Conservation (phyloP, 2,113 vertebrate species). For the Lophotis ruficrista region DNA sequence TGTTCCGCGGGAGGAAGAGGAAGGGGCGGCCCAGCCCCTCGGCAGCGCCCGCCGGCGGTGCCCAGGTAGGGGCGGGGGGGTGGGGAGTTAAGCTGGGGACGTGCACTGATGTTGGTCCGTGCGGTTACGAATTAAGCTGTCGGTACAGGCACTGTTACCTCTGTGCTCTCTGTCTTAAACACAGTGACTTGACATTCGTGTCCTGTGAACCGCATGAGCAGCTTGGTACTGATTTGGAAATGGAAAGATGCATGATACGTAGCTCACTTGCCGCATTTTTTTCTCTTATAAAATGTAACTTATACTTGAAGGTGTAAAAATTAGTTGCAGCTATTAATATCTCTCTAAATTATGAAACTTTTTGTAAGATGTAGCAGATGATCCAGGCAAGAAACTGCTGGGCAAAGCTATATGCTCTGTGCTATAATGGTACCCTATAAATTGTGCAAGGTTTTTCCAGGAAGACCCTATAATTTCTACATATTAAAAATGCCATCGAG, state of each 20-base stretch:
- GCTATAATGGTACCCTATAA: neutral
- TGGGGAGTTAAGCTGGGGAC: too few species aligned
- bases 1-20: constrained; percentile 27
- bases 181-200: neutral
- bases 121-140: too few species aligned
- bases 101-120: too few species aligned
- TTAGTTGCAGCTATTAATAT: neutral
- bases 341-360: neutral
- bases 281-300: neutral
- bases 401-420: neutral
- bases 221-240: neutral
- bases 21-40: neutral
- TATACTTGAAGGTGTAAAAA: neutral
- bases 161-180: neutral
- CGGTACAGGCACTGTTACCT: fast-evolving
- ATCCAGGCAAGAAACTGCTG: neutral
- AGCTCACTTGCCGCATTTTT: neutral
- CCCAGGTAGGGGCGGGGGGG: neutral
- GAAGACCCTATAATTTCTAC: neutral
- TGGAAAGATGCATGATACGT: fast-evolving
- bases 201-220: neutral
- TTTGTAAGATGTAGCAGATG: neutral
- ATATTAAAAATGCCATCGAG: neutral
- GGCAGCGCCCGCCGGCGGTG: neutral
- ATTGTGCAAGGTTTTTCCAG: neutral